Evolutionary conservation across 1,140 invertebrate species (phyloP).

Genomic region (Bombus terrestris): DNA sequence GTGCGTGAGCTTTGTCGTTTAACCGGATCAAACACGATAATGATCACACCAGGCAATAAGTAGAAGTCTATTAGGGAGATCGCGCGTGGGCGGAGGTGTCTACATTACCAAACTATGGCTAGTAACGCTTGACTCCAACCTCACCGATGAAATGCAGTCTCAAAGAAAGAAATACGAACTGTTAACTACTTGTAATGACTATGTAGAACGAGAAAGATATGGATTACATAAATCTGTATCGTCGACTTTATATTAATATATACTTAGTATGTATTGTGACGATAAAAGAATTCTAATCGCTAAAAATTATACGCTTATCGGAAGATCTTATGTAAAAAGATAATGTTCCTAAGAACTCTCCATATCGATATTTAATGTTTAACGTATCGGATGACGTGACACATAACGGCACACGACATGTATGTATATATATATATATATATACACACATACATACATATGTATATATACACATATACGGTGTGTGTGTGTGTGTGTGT

Average conservation of each 20-base stretch:
- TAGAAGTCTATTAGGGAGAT: conserved; percentile 49
- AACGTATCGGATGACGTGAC: not conserved
- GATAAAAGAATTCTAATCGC: too few species aligned
- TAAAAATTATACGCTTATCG: too few species aligned
- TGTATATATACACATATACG: too few species aligned
- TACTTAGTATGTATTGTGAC: too few species aligned
- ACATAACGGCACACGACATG: too few species aligned
- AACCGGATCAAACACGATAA: conserved; percentile 60
- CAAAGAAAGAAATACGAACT: not conserved
- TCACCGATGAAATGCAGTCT: not conserved
- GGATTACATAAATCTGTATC: too few species aligned
- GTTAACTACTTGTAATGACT: not conserved
- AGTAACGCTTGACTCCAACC: not conserved
- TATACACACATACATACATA: too few species aligned
- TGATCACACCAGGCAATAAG: conserved; percentile 48
- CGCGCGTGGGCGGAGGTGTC: conserved; percentile 7
- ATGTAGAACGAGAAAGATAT: too few species aligned
- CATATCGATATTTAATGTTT: not conserved
- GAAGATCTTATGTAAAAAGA: too few species aligned
- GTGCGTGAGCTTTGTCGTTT: conserved; percentile 34
- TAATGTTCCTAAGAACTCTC: not conserved
- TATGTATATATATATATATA: not conserved
- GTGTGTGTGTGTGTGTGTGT: too few species aligned
- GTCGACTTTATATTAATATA: too few species aligned
- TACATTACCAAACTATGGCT: not conserved